Evolutionary conservation across 1,140 invertebrate genomes (phyloP).

Genomic region (Pomacea maculata): DNA sequence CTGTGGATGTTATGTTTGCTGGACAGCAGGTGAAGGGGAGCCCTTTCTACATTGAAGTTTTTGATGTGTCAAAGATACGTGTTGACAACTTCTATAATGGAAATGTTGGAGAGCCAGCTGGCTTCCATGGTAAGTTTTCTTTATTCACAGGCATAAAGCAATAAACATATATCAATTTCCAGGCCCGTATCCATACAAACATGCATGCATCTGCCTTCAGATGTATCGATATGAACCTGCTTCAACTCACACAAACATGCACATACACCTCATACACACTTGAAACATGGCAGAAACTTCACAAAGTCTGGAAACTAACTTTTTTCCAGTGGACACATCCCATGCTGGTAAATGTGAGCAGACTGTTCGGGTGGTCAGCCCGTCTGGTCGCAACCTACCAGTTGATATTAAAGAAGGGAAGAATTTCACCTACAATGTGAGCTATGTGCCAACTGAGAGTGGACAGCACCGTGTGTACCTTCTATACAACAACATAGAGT

Average conservation of each 20-base stretch:
- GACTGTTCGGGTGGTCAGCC: slow-evolving; percentile 87
- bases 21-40: slow-evolving; percentile 92
- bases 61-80: slow-evolving; percentile 82
- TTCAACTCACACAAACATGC: no score
- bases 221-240: no score
- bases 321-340: slow-evolving; percentile 78
- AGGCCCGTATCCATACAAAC: no score
- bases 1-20: slow-evolving; percentile 89
- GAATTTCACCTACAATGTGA: slow-evolving; percentile 71
- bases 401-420: slow-evolving; percentile 73
- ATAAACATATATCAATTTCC: no score
- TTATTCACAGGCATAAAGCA: no score
- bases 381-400: slow-evolving; percentile 85
- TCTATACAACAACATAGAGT: slow-evolving; percentile 76
- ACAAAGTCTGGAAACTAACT: background rate
- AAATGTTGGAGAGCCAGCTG: slow-evolving; percentile 63
- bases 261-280: no score
- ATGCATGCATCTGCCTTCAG: no score
- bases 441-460: slow-evolving; percentile 75
- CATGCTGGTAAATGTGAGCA: slow-evolving; percentile 90
- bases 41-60: slow-evolving; percentile 94
- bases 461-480: slow-evolving; percentile 79
- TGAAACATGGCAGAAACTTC: background rate
- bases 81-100: slow-evolving; percentile 65
- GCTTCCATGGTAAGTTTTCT: slow-evolving; percentile 59